Conservation (phyloP, 2,113 vertebrate genomes). For the Damaliscus lunatus region DNA sequence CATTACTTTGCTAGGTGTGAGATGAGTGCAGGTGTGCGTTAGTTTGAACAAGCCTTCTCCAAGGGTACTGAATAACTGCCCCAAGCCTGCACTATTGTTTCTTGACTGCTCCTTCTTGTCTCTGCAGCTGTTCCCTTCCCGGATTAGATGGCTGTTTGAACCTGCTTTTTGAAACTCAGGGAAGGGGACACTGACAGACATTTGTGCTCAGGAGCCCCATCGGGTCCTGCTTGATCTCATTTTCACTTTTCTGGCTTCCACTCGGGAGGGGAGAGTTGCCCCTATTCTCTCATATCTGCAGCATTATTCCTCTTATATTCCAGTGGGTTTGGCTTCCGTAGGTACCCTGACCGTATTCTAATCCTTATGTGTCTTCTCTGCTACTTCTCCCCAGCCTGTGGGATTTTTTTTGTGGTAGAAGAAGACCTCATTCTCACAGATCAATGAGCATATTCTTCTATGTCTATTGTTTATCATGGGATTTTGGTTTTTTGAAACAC, state of each 20-base stretch:
- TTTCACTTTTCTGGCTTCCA: neutral
- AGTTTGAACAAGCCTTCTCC: neutral
- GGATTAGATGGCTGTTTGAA: neutral
- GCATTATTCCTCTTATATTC: neutral
- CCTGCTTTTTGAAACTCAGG: neutral
- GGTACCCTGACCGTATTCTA: neutral
- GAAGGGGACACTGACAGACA: neutral
- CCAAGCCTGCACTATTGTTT: neutral
- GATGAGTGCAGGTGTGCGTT: neutral
- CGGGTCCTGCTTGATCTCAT: neutral
- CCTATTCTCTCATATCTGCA: neutral
- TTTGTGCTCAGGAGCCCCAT: neutral
- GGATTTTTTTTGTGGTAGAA: neutral
- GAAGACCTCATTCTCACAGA: conserved; percentile 28
- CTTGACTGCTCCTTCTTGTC: neutral
- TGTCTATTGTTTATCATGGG: neutral
- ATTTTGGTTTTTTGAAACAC: conserved; percentile 50
- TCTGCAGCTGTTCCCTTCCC: neutral
- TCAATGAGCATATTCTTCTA: neutral
- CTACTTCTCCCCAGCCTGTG: neutral
- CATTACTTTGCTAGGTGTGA: neutral
- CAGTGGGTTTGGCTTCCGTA: neutral
- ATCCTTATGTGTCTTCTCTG: neutral
- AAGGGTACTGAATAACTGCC: neutral
- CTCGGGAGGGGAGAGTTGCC: neutral